Percentiles rank a stretch among this genome's conserved stretches.
Evolutionary conservation across 2,888 invertebrate genomes (phyloP).

Genomic region (Melanchra persicariae): DNA sequence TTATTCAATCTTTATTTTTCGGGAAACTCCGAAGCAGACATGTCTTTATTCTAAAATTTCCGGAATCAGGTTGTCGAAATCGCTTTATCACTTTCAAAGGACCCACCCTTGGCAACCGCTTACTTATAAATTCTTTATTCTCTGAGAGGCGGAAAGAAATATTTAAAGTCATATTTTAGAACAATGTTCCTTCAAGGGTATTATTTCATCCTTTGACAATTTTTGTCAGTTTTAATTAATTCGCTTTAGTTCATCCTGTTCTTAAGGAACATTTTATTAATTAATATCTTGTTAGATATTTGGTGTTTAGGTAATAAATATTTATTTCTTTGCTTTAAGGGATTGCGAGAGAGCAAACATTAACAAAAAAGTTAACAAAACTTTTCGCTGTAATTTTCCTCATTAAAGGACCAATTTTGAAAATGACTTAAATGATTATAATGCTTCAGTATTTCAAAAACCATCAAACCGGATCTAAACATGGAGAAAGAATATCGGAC

Average conservation of each 20-base stretch:
- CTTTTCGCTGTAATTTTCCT: not conserved
- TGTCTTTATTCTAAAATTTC: constrained; percentile 13
- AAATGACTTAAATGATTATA: not conserved
- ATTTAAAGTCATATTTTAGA: constrained; percentile 18
- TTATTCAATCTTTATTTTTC: not conserved
- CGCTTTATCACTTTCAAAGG: constrained; percentile 10
- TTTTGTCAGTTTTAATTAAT: constrained; percentile 34
- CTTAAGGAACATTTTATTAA: constrained; percentile 24
- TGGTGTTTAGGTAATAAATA: too few relatives aligned
- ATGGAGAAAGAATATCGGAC: not conserved
- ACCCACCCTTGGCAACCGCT: not conserved
- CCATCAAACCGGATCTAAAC: too few relatives aligned
- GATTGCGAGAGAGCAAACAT: too few relatives aligned
- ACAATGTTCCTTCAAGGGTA: constrained; percentile 1
- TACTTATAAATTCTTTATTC: not conserved
- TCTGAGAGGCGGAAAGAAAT: constrained; percentile 14
- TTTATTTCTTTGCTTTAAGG: not conserved
- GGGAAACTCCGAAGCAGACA: not conserved
- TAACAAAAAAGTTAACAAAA: not conserved
- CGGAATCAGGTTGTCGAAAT: constrained; percentile 15
- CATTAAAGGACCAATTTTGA: not conserved
- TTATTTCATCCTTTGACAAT: constrained; percentile 13
- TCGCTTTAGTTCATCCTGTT: not conserved
- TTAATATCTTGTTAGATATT: constrained; percentile 14
- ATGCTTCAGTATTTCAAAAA: not conserved